These are phyloP conservation scores for Philonicus albiceps DNA, from an alignment of 2,888 invertebrate genomes.

Conservation along the genomic window DNA sequence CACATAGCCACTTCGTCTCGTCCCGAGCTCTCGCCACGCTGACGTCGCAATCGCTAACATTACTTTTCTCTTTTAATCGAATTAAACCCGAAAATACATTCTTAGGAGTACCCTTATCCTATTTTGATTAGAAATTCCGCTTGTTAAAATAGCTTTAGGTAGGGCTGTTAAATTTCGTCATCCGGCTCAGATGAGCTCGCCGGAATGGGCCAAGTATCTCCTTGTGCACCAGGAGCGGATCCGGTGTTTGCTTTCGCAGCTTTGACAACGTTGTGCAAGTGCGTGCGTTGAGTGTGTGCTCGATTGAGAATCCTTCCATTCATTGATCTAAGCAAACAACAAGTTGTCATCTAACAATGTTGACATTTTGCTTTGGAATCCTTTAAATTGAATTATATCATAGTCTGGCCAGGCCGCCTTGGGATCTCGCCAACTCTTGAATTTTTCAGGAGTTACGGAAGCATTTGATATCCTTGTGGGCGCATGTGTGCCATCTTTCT, in stretches of 20 bases:
- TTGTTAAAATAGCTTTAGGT: constrained; percentile 7
- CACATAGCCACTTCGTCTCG: neutral
- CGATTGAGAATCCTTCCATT: constrained; percentile 7
- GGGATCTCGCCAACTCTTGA: neutral
- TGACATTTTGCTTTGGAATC: constrained; percentile 8
- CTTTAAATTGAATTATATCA: constrained; percentile 17
- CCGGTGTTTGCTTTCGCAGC: constrained; percentile 3
- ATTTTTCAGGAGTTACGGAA: neutral
- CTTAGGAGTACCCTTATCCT: constrained; percentile 24
- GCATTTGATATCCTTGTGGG: neutral
- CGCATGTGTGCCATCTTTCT: neutral
- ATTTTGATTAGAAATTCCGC: constrained; percentile 34
- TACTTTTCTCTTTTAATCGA: constrained; percentile 21
- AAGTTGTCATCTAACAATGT: constrained; percentile 28
- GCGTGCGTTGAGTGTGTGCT: neutral
- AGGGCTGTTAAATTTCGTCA: neutral
- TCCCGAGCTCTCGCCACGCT: neutral
- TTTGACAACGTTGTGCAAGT: neutral
- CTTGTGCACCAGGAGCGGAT: constrained; percentile 1
- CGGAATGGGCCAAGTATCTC: constrained; percentile 1
- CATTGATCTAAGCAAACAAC: constrained; percentile 19
- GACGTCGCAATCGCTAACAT: neutral
- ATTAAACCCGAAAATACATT: constrained; percentile 28
- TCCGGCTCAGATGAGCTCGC: neutral
- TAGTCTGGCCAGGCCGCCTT: neutral